A percentile compares a stretch with the other conserved stretches of the same genome.
These are phyloP conservation scores for Adineta ricciae DNA, from an alignment of 2,888 invertebrate genomes.

Conservation along the genomic window DNA sequence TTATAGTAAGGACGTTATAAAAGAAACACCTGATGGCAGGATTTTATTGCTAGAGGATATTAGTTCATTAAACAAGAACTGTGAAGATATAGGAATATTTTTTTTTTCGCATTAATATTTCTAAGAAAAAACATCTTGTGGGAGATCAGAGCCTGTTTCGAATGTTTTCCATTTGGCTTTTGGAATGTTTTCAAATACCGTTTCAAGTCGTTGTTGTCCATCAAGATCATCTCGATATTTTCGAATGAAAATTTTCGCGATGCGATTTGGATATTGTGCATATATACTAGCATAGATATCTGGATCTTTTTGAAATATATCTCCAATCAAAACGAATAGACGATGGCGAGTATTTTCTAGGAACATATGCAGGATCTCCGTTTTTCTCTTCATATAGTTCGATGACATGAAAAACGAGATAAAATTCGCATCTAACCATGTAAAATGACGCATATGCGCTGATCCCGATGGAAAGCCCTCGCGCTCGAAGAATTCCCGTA, in stretches of 20 bases:
- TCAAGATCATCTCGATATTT: neutral
- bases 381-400: neutral
- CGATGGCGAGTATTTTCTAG: neutral
- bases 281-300: neutral
- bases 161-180: neutral
- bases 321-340: neutral
- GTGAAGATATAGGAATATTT: neutral
- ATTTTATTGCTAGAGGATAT: neutral
- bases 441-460: neutral
- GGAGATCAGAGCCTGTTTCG: neutral
- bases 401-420: neutral
- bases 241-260: neutral
- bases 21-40: no score
- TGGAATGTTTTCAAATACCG: neutral
- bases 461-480: neutral
- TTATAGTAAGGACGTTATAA: no score
- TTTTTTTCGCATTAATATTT: neutral
- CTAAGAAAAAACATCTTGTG: neutral
- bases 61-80: neutral
- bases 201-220: neutral
- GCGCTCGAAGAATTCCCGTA: neutral
- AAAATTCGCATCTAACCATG: neutral
- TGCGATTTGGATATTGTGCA: neutral
- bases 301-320: slow-evolving; percentile 7
- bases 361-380: neutral